Evolutionary conservation across 2,888 invertebrate species (phyloP).

Genomic region (Nomada fucata): DNA sequence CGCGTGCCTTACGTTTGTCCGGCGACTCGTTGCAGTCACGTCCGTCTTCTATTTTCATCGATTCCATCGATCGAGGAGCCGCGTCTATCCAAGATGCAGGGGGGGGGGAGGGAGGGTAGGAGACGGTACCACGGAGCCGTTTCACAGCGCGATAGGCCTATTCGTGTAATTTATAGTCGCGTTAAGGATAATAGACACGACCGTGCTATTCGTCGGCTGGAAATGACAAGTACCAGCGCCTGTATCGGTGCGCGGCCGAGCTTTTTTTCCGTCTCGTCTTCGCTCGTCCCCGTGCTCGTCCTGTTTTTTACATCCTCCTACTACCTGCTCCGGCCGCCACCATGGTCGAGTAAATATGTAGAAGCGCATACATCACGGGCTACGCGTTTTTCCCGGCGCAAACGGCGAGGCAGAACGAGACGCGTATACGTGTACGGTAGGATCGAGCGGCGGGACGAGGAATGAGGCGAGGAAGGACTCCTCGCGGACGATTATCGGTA

Average conservation of each 20-base stretch:
- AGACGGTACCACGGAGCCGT: constrained; percentile 33
- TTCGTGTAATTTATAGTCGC: constrained; percentile 67
- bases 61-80: constrained; percentile 6
- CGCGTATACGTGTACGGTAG: not conserved
- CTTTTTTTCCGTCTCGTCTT: constrained; percentile 35
- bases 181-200: constrained; percentile 63
- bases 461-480: constrained; percentile 36
- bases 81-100: constrained; percentile 1
- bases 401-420: not conserved
- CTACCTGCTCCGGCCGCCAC: constrained; percentile 33
- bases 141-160: constrained; percentile 57
- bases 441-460: constrained; percentile 20
- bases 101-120: constrained; percentile 15
- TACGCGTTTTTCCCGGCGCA: constrained; percentile 5
- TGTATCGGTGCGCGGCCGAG: constrained; percentile 49
- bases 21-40: too few species aligned
- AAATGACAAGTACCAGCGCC: constrained; percentile 56
- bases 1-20: not conserved
- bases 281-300: constrained; percentile 17
- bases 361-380: constrained; percentile 37
- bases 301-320: constrained; percentile 42
- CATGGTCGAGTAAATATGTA: constrained; percentile 32
- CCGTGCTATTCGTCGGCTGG: constrained; percentile 53
- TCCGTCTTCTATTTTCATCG: not conserved
- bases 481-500: constrained; percentile 77